phyloP scores from a whole-genome alignment of 2,888 invertebrate species.

The Micoletzkya japonica region DNA sequence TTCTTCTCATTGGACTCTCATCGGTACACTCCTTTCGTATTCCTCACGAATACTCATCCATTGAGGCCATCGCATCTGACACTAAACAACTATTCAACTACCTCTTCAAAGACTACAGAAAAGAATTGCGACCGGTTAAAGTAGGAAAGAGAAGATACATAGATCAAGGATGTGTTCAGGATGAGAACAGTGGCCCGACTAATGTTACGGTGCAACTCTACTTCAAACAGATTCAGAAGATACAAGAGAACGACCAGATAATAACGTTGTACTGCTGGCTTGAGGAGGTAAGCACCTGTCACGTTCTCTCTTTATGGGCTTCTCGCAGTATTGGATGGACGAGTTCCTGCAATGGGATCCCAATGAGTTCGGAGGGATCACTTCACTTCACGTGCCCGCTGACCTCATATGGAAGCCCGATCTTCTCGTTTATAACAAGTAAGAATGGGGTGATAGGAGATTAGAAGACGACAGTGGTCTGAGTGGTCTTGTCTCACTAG shows the following conservation, averaged over 20 bases:
- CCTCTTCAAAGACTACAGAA: constrained; percentile 56
- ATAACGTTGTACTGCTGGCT: constrained; percentile 62
- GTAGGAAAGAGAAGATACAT: not conserved
- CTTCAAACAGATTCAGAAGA: constrained; percentile 62
- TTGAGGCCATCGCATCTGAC: constrained; percentile 13
- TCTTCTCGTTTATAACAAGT: constrained; percentile 62
- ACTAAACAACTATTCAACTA: constrained; percentile 49
- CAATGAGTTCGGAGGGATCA: constrained; percentile 40
- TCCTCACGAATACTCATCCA: not conserved
- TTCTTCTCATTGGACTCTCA: no score
- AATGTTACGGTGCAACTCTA: constrained; percentile 61
- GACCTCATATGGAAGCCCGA: constrained; percentile 56
- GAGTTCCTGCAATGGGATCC: constrained; percentile 52
- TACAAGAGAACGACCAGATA: constrained; percentile 61
- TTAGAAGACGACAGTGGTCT: not conserved
- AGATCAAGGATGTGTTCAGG: constrained; percentile 21
- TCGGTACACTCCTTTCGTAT: no score
- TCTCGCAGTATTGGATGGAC: constrained; percentile 49
- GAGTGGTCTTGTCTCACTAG: not conserved
- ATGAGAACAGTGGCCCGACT: constrained; percentile 53
- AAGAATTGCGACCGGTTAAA: constrained; percentile 47
- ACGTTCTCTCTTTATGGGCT: not conserved
- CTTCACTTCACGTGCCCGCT: constrained; percentile 46
- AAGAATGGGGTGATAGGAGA: constrained; percentile 3
- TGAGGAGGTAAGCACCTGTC: constrained; percentile 44